These are phyloP conservation scores for Hemithea aestivaria DNA, from an alignment of 2,888 invertebrate genomes.

Conservation along the genomic window DNA sequence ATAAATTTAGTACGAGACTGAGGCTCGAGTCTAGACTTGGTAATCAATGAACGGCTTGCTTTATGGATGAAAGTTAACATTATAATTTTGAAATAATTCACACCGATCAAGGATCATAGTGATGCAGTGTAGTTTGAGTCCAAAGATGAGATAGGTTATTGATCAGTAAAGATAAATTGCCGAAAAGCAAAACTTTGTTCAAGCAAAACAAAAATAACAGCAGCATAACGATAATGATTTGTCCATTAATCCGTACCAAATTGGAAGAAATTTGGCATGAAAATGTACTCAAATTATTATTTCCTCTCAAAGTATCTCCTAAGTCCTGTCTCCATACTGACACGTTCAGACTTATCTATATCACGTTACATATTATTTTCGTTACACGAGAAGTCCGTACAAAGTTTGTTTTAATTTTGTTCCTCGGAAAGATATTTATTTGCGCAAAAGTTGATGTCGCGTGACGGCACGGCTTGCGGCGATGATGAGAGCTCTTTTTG, in stretches of 20 bases:
- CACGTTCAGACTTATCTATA: constrained; percentile 8
- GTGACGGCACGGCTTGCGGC: constrained; percentile 40
- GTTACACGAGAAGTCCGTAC: constrained; percentile 11
- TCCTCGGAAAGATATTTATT: constrained; percentile 38
- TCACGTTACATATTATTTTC: constrained; percentile 15
- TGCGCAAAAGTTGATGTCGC: constrained; percentile 44
- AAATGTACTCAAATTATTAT: neutral
- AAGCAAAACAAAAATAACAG: too few species aligned
- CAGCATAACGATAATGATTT: too few species aligned
- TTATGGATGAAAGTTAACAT: constrained; percentile 1
- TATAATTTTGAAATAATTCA: constrained; percentile 1
- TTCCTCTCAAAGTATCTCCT: neutral
- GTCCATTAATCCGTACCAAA: too few species aligned
- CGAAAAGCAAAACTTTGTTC: too few species aligned
- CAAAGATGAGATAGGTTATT: too few species aligned
- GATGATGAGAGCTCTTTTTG: constrained; percentile 35
- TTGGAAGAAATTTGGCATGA: too few species aligned
- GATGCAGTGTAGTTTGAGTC: too few species aligned
- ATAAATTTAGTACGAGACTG: constrained; percentile 3
- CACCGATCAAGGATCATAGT: too few species aligned
- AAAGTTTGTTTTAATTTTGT: constrained; percentile 16
- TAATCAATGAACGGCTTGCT: constrained; percentile 9
- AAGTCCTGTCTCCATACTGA: neutral
- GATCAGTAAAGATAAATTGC: too few species aligned
- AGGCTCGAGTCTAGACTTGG: constrained; percentile 10